Evolutionary conservation across 2,888 invertebrate genomes (phyloP), one percentile per base, ranked within the genome.

Genomic region (Amorpha juglandis): DNA sequence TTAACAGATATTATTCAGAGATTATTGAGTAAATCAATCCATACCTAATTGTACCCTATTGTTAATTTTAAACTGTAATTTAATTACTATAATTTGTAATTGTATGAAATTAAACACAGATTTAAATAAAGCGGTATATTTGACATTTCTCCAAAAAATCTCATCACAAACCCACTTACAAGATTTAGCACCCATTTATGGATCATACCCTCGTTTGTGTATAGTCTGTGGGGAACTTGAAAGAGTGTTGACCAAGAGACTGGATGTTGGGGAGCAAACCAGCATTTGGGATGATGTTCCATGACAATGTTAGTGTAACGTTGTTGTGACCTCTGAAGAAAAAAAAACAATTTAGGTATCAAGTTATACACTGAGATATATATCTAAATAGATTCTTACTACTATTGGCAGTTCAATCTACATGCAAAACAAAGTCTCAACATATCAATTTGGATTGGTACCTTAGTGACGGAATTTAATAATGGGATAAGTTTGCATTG

Each of bases 201-300:
- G 82, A 90, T 94, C 91, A 93, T 85, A 94, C 93, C 74, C 93
- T 87, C 12, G 94, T 88, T 71, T 93, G 91, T 19, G 98, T 97
- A 87, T 99, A 99, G 79, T 98, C 97, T 66, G 95, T 89, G 42
- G 99, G 99, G 90, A 99, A 99, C 88, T 96, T 95, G 88, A 99
- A 98, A 42, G 95, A 95, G 86, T 99, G 98, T 67, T 95, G 95
- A 38, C 98, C 98, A 68, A 95, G 92, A 2, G 98, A 96, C 81
- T 95, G 95, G 63, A 99, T 95, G 79, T 97, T 98, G 27, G 99
- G 98, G 74, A 99, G 92, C 66, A 98, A 95, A 52, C 99, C 99
- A 71, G 99, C 99, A 91, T 99, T 99, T 35, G 99, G 99, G 78
- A 99, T 98, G 69, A 99, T 98, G 90, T 99, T 99, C 98, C 98